phyloP scores from a whole-genome alignment of 2,113 vertebrate species.

The Aptenodytes forsteri region DNA sequence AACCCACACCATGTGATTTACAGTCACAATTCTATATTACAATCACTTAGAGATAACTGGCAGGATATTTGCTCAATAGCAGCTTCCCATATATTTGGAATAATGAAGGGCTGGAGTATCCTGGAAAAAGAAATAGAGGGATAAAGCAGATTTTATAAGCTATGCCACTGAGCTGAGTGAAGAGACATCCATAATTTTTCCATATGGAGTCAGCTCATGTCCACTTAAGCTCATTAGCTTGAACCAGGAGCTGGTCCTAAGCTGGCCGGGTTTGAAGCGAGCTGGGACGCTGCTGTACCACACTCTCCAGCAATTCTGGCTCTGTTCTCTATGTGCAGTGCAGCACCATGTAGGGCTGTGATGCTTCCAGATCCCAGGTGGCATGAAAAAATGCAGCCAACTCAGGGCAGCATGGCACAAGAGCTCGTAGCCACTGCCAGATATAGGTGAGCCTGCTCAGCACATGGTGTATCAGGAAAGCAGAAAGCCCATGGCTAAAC shows the following conservation, averaged over 20 bases:
- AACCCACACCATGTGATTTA: background rate
- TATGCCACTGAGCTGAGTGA: background rate
- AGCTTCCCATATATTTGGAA: background rate
- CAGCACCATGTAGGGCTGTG: background rate
- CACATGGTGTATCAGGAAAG: background rate
- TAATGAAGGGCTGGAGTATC: background rate
- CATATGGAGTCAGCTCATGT: background rate
- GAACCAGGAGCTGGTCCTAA: background rate
- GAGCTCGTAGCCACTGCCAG: background rate
- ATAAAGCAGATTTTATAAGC: background rate
- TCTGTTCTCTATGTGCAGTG: background rate
- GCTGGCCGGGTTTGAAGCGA: background rate
- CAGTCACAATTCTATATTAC: background rate
- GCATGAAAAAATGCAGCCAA: background rate
- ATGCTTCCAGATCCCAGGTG: background rate
- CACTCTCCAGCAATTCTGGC: background rate
- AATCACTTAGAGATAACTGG: background rate
- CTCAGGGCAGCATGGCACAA: background rate
- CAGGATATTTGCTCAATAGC: background rate
- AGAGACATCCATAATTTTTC: background rate
- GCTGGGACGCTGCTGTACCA: background rate
- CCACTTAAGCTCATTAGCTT: background rate
- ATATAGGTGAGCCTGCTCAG: background rate
- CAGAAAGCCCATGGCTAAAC: background rate
- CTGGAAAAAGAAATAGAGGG: background rate